A percentile compares a stretch with the other conserved stretches of the same genome.
These are phyloP conservation scores for Torymus tubicola DNA, from an alignment of 2,888 invertebrate species.

Conservation along the genomic window DNA sequence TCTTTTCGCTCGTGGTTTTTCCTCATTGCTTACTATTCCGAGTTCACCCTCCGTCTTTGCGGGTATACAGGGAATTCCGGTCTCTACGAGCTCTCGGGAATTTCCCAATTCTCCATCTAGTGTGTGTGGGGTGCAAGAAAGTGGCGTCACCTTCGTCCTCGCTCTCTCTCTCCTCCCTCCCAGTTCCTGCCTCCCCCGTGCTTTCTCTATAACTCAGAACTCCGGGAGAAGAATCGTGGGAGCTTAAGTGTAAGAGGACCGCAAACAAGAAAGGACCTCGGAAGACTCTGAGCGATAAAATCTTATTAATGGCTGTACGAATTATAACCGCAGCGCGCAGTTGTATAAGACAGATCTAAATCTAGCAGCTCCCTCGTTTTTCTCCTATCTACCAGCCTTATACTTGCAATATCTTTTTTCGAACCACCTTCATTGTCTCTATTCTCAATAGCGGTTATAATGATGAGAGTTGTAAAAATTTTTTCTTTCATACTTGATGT, in stretches of 20 bases:
- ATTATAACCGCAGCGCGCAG: not conserved
- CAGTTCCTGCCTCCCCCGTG: too few relatives aligned
- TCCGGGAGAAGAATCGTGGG: not conserved
- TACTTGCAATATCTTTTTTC: too few relatives aligned
- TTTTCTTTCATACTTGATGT: too few relatives aligned
- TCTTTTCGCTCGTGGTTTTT: not conserved
- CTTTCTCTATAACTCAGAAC: not conserved
- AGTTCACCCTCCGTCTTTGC: too few relatives aligned
- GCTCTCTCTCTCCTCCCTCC: not conserved
- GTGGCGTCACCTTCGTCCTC: not conserved
- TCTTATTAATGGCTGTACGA: constrained; percentile 28
- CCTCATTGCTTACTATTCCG: not conserved
- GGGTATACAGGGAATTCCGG: not conserved
- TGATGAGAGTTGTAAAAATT: too few relatives aligned
- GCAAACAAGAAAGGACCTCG: not conserved
- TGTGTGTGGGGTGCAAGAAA: too few relatives aligned
- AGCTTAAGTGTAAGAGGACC: not conserved
- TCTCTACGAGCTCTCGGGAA: constrained; percentile 7
- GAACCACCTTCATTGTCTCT: too few relatives aligned
- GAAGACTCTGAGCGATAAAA: constrained; percentile 17
- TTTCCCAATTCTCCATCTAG: constrained; percentile 30
- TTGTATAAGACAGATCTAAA: too few relatives aligned
- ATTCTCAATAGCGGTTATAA: too few relatives aligned
- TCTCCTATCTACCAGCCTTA: too few relatives aligned
- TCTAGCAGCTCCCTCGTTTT: too few relatives aligned